Evolutionary conservation across 2,797 vertebrate species (phyloP).

Genomic region (Danio choprae): DNA sequence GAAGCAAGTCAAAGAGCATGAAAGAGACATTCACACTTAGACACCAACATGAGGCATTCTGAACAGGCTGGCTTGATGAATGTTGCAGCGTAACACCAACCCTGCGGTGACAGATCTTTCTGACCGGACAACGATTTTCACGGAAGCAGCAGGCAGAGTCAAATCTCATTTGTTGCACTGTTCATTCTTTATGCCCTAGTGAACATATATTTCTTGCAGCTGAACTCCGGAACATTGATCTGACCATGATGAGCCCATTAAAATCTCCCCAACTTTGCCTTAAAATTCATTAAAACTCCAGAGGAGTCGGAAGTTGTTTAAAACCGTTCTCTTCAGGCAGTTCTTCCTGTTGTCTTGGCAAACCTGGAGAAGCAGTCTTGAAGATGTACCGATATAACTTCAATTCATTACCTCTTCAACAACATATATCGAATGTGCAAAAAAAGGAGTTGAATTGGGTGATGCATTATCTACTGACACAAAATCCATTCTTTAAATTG

Average conservation of each 20-base stretch:
- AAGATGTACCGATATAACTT: constrained; percentile 24
- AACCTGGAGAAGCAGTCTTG: constrained; percentile 6
- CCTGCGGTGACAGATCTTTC: constrained; percentile 45
- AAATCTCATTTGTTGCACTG: constrained; percentile 43
- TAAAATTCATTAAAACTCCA: constrained; percentile 53
- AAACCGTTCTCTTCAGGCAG: constrained; percentile 36
- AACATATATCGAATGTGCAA: constrained; percentile 26
- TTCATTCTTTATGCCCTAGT: constrained; percentile 38
- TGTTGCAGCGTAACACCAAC: constrained; percentile 28
- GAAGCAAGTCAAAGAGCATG: constrained; percentile 56
- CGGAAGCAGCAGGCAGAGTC: constrained; percentile 37
- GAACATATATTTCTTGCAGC: constrained; percentile 19
- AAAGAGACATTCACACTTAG: constrained; percentile 46
- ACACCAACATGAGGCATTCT: constrained; percentile 7
- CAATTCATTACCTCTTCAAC: constrained; percentile 17
- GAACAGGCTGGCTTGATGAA: constrained; percentile 40
- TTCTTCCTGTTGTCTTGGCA: constrained; percentile 35
- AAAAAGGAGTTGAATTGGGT: constrained; percentile 1
- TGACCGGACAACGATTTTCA: constrained; percentile 38
- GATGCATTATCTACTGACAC: constrained; percentile 24
- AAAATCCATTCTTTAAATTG: constrained; percentile 41
- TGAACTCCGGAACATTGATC: constrained; percentile 45
- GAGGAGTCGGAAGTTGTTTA: constrained; percentile 7
- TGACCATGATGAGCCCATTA: constrained; percentile 45
- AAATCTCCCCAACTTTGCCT: constrained; percentile 44